Conservation (phyloP, 2,797 vertebrate species). For the Phoeniculus purpureus region DNA sequence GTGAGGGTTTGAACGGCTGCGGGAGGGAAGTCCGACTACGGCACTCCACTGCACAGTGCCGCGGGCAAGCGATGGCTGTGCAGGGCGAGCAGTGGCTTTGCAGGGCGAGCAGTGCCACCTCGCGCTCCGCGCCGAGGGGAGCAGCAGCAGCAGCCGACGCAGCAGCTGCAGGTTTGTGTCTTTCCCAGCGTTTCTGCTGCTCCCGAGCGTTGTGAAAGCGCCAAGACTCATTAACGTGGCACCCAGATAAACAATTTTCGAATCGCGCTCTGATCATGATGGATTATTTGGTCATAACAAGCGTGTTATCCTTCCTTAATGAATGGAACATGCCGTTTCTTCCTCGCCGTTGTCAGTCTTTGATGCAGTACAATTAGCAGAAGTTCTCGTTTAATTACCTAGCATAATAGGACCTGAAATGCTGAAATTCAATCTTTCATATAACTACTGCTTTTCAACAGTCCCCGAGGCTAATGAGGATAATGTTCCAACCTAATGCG, state of each 20-base stretch:
- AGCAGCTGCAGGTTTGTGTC: background rate
- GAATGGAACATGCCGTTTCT: background rate
- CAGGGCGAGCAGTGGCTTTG: background rate
- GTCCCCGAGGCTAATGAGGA: constrained; percentile 42
- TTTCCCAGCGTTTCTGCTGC: background rate
- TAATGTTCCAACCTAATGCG: constrained; percentile 27
- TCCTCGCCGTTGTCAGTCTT: background rate
- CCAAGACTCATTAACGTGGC: background rate
- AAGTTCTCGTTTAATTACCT: constrained; percentile 46
- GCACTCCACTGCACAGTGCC: too few relatives aligned
- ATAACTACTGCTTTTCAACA: constrained; percentile 31
- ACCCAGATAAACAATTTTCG: background rate
- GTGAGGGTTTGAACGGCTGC: background rate
- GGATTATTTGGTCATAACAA: background rate
- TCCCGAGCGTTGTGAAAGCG: background rate
- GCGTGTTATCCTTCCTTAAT: background rate
- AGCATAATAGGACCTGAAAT: constrained; percentile 33
- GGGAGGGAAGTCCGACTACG: background rate
- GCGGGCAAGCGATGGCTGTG: background rate
- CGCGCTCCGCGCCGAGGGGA: background rate
- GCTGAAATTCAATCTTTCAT: constrained; percentile 43
- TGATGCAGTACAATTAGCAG: constrained; percentile 26
- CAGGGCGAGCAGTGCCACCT: constrained; percentile 55
- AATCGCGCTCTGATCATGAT: background rate
- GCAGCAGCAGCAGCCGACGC: background rate